Conservation (phyloP, 2,113 vertebrate species). For the Gracilinanus agilis region DNA sequence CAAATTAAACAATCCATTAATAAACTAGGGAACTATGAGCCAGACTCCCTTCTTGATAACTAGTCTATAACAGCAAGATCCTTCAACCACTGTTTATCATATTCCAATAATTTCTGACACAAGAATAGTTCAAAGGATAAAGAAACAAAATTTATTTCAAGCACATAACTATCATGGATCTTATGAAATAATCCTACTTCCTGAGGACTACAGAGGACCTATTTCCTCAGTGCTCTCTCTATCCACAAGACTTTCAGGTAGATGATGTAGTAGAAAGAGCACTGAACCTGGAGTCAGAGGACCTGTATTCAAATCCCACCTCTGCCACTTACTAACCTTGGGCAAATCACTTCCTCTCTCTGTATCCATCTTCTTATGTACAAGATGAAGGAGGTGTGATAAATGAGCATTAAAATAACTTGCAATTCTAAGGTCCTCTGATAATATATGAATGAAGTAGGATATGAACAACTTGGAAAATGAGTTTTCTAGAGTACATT, state of each 20-base stretch:
- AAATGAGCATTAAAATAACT: not conserved
- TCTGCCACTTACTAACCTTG: not conserved
- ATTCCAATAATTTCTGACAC: not conserved
- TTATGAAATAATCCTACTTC: not conserved
- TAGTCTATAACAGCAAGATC: not conserved
- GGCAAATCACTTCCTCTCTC: not conserved
- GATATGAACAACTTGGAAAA: not conserved
- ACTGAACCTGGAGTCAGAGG: not conserved
- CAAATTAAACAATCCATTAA: not conserved
- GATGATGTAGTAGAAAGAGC: not conserved
- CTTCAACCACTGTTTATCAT: not conserved
- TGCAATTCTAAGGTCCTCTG: not conserved
- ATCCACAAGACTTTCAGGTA: not conserved
- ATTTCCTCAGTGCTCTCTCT: not conserved
- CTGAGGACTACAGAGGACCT: not conserved
- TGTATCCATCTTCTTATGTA: not conserved
- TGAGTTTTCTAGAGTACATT: not conserved
- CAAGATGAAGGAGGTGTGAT: not conserved
- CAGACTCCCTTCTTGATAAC: not conserved
- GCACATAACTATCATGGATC: not conserved
- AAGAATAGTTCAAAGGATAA: not conserved
- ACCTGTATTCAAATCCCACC: not conserved
- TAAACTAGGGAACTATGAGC: not conserved
- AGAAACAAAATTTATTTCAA: not conserved
- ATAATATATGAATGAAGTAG: not conserved